Percentiles rank a stretch among this genome's conserved stretches.
Evolutionary conservation across 2,113 vertebrate genomes (phyloP).

Genomic region (Salvator merianae): DNA sequence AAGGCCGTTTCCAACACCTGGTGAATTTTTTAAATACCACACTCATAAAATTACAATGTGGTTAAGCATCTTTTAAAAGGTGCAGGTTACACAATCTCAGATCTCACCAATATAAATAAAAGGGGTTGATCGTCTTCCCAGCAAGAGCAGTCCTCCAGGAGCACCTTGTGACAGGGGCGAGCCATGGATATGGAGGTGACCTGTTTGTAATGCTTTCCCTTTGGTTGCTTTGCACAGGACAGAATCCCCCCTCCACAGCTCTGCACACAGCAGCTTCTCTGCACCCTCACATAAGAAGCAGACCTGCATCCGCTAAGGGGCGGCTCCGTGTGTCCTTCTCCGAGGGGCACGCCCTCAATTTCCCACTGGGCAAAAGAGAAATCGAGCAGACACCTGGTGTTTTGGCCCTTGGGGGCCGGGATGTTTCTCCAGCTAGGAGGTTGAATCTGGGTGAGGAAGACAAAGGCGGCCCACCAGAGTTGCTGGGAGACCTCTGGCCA

Average conservation of each 20-base stretch:
- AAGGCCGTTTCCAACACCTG: too few relatives aligned
- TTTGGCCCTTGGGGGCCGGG: constrained; percentile 38
- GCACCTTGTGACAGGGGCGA: background rate
- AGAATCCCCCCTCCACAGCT: constrained; percentile 34
- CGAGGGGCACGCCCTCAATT: constrained; percentile 53
- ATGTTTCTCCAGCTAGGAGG: constrained; percentile 46
- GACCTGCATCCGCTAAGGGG: constrained; percentile 51
- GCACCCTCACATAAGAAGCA: constrained; percentile 60
- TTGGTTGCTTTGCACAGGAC: constrained; percentile 38
- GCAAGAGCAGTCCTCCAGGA: background rate
- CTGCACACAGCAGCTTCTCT: constrained; percentile 47
- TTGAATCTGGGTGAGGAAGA: constrained; percentile 50
- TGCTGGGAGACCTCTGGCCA: constrained; percentile 37
- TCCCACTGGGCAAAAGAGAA: constrained; percentile 58
- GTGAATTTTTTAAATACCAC: too few relatives aligned
- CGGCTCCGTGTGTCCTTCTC: constrained; percentile 65
- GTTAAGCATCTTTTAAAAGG: too few relatives aligned
- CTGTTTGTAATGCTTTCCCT: background rate
- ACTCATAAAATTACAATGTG: too few relatives aligned
- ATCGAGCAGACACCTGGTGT: constrained; percentile 36
- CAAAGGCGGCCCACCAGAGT: constrained; percentile 47
- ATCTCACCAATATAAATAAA: too few relatives aligned
- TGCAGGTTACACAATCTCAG: too few relatives aligned
- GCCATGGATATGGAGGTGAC: too few relatives aligned
- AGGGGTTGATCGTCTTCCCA: too few relatives aligned